Percentiles rank a stretch among this genome's conserved stretches.
These are phyloP conservation scores for Anagrus nilaparvatae DNA, from an alignment of 1,140 invertebrate species.

Conservation along the genomic window DNA sequence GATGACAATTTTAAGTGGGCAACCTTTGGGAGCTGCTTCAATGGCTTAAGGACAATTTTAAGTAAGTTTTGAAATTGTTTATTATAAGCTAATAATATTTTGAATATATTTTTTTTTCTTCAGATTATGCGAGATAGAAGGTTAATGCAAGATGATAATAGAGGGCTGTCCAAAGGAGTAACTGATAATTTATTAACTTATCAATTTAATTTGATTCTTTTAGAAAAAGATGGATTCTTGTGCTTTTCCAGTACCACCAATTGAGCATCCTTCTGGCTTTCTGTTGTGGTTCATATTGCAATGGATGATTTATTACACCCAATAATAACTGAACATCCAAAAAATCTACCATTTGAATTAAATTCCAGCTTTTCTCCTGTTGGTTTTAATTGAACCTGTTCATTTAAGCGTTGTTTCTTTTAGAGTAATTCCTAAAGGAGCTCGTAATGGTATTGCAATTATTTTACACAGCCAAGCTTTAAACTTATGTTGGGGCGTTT, in stretches of 20 bases:
- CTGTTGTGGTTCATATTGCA: constrained; percentile 51
- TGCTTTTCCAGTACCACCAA: constrained; percentile 28
- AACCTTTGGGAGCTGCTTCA: constrained; percentile 79
- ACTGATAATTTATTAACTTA: constrained; percentile 77
- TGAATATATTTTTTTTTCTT: too few relatives aligned
- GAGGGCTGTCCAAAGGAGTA: constrained; percentile 87
- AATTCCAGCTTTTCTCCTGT: constrained; percentile 43
- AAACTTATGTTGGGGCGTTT: constrained; percentile 43
- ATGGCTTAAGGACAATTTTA: constrained; percentile 72
- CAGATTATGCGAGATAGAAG: constrained; percentile 88
- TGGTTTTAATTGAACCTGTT: constrained; percentile 33
- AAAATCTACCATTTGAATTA: constrained; percentile 34
- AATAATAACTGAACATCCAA: constrained; percentile 47
- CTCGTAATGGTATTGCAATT: constrained; percentile 41
- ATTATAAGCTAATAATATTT: too few relatives aligned
- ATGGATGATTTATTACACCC: constrained; percentile 61
- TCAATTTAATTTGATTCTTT: constrained; percentile 60
- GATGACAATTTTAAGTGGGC: constrained; percentile 71
- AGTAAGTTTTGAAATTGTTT: too few relatives aligned
- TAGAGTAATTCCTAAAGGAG: constrained; percentile 32
- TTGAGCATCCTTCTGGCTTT: constrained; percentile 49
- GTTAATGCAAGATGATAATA: constrained; percentile 86
- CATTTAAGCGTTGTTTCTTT: constrained; percentile 34
- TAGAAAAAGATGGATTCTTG: constrained; percentile 51
- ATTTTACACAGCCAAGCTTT: constrained; percentile 50